Evolutionary conservation across 1,140 invertebrate species (phyloP).

Genomic region (Ips typographus): DNA sequence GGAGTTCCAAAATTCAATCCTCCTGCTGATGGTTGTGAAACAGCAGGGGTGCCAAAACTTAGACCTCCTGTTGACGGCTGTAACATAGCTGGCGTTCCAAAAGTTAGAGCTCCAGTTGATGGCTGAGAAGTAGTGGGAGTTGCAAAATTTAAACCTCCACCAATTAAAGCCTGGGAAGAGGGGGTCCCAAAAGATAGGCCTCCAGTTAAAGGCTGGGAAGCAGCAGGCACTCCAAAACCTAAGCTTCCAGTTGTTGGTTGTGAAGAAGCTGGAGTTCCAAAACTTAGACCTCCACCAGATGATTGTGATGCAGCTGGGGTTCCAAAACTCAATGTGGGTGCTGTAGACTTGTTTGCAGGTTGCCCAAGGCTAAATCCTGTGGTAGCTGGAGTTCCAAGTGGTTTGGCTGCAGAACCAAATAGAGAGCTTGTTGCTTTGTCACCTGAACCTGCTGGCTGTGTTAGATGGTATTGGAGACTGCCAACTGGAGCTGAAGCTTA

Average conservation of each 20-base stretch:
- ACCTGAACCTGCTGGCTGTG: conserved; percentile 6
- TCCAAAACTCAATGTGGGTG: conserved; percentile 9
- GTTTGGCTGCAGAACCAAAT: neutral
- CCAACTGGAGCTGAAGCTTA: neutral
- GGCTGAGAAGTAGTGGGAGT: neutral
- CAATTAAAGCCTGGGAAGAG: neutral
- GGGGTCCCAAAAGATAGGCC: neutral
- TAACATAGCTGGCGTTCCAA: too few relatives aligned
- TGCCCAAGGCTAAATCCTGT: neutral
- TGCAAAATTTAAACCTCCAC: neutral
- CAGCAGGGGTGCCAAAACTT: neutral
- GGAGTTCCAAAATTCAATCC: conserved; percentile 10
- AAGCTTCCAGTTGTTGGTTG: neutral
- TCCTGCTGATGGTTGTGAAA: neutral
- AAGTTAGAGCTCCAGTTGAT: too few relatives aligned
- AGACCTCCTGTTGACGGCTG: too few relatives aligned
- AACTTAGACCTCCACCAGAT: neutral
- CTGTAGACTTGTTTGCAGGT: neutral
- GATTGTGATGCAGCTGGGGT: conserved; percentile 1
- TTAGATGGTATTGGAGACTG: neutral
- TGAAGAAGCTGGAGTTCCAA: neutral
- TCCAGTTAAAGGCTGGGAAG: neutral
- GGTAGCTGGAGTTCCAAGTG: conserved; percentile 1
- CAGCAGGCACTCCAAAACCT: neutral
- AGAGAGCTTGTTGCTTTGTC: neutral